These are phyloP conservation scores for Clanis bilineata DNA, from an alignment of 2,888 invertebrate species.

Conservation along the genomic window DNA sequence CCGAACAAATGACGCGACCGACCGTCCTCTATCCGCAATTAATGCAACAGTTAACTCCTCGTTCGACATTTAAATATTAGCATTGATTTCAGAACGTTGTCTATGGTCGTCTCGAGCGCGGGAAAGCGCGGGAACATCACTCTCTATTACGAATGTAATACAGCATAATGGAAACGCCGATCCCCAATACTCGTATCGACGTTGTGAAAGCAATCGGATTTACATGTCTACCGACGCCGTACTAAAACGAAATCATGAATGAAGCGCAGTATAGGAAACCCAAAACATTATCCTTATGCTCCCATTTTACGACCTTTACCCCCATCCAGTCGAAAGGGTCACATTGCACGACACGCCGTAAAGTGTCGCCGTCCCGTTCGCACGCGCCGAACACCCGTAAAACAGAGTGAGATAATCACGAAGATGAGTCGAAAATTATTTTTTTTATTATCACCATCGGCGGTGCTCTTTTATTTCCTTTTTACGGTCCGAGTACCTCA, in stretches of 20 bases:
- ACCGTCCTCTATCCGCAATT: constrained; percentile 67
- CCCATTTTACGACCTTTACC: constrained; percentile 82
- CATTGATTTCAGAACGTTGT: constrained; percentile 39
- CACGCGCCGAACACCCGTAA: constrained; percentile 55
- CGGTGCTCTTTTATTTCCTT: constrained; percentile 83
- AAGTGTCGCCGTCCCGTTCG: constrained; percentile 61
- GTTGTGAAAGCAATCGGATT: constrained; percentile 76
- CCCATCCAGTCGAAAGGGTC: constrained; percentile 80
- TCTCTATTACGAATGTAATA: constrained; percentile 74
- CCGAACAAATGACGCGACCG: constrained; percentile 78
- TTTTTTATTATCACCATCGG: constrained; percentile 83
- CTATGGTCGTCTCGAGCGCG: not conserved
- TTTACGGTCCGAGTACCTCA: constrained; percentile 83
- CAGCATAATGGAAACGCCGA: constrained; percentile 66
- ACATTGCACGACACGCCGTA: constrained; percentile 76
- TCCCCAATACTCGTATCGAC: constrained; percentile 66
- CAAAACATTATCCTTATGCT: constrained; percentile 83
- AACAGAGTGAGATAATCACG: constrained; percentile 76
- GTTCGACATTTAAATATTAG: constrained; percentile 67
- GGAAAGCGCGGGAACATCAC: not conserved
- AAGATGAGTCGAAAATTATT: constrained; percentile 82
- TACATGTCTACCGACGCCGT: constrained; percentile 76
- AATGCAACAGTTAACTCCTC: constrained; percentile 64
- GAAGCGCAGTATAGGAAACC: constrained; percentile 80
- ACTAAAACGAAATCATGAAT: constrained; percentile 82